Base-by-base conservation (phyloP, 2,797 vertebrate genomes). In the Holocentrus rufus region DNA sequence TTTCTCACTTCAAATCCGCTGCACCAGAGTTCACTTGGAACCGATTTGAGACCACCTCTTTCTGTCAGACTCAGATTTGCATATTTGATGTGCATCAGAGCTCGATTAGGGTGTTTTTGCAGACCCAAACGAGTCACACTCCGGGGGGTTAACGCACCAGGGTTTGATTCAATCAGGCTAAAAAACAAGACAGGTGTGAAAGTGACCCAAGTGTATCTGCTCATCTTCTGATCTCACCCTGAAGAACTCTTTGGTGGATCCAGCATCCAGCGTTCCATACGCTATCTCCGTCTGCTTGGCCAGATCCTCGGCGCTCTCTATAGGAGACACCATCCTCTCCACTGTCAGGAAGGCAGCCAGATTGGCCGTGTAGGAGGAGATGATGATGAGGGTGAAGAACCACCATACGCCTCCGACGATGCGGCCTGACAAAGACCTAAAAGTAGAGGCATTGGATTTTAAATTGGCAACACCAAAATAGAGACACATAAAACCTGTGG, bases 381-480 rank as follows among this genome's bases (percentile, higher is more conserved):
- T 99, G 94, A 99, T 99, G 94, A 99, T 99, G 90, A 99, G 93
- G 74, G 98, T 99, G 93, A 99, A 99, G 95, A 99, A 99, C 98
- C 97, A 99, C 98, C 98, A 99, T 82, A 99, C 98, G 0, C 98
- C 98, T 50, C 98, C 98, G 0, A 99, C 98, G 46, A 99, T 99
- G 44, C 98, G 96, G 53, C 98, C 98, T 0, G 98, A 99, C 68
- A 99, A 95, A 71, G 98, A 99, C 92, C 98, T 99, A 79, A 75
- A 85, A 78, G 31, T 23, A 82, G 68, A 80, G 15, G 34, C 9
- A 66, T 20, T 57, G 61, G 57, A 62, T 64, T 60, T 69, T 53
- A 50, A 39, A 11, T 20, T 20, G 8, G 49, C 67, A 31, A 72
- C 13, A 47, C 22, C 44, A 18, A 75, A 58, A 46, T 31, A 70